phyloP scores from a whole-genome alignment of 35 echinoderm and acorn worm species.

The Eucidaris tribuloides region DNA sequence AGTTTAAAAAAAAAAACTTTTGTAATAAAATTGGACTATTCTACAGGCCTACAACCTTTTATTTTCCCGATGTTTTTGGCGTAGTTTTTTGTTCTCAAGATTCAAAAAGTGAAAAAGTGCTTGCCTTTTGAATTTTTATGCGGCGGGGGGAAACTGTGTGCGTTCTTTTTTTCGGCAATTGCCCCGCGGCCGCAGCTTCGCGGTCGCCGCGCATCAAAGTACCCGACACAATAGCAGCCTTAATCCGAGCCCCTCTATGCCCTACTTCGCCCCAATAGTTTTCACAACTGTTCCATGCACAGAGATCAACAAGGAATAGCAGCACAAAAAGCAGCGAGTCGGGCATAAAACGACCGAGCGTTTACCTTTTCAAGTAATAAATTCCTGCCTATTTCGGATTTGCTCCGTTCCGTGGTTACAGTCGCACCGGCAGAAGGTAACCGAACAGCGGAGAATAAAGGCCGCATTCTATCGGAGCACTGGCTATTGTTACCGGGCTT shows the following conservation, averaged over 20 bases:
- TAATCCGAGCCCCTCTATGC: constrained; percentile 9
- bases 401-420: constrained; percentile 8
- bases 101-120: too few species aligned
- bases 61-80: too few species aligned
- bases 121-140: too few species aligned
- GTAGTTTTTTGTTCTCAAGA: too few species aligned
- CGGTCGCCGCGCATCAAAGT: constrained; percentile 12
- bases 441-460: constrained; percentile 2
- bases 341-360: constrained; percentile 36
- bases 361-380: constrained; percentile 37
- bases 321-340: constrained; percentile 30
- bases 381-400: background rate
- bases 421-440: constrained; percentile 12
- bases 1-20: too few species aligned
- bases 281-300: constrained; percentile 24
- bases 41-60: too few species aligned
- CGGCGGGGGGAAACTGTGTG: background rate
- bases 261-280: constrained; percentile 27
- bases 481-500: constrained; percentile 23
- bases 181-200: background rate
- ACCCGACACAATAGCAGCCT: constrained; percentile 2
- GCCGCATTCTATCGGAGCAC: background rate
- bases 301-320: constrained; percentile 21
- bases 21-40: too few species aligned
- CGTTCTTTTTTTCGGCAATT: background rate